phyloP scores from a whole-genome alignment of 2,113 vertebrate species.

The Cacatua alba region DNA sequence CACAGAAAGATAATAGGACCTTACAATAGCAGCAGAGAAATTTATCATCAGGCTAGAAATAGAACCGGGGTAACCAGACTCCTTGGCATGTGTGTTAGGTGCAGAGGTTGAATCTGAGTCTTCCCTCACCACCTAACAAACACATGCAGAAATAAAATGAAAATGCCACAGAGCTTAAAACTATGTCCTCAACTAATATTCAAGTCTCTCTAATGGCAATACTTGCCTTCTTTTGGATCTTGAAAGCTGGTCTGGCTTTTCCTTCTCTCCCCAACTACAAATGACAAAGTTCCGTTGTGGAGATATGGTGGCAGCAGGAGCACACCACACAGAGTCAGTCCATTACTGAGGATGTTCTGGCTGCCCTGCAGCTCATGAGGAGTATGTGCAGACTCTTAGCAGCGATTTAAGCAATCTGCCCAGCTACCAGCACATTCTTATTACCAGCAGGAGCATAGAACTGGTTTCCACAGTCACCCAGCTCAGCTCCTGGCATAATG shows the following conservation, averaged over 20 bases:
- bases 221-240: background rate
- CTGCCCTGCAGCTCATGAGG: rapidly evolving
- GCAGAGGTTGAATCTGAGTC: background rate
- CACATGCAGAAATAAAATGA: background rate
- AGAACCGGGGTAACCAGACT: background rate
- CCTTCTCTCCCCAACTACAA: background rate
- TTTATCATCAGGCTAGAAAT: background rate
- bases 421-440: background rate
- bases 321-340: background rate
- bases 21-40: background rate
- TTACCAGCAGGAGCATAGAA: background rate
- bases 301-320: background rate
- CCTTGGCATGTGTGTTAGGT: rapidly evolving
- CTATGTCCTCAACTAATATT: too few species aligned
- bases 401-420: background rate
- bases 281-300: background rate
- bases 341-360: background rate
- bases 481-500: background rate
- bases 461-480: background rate
- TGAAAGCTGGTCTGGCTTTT: background rate
- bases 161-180: background rate
- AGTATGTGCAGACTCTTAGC: background rate
- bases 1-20: background rate
- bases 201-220: background rate
- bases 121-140: background rate